Base-by-base conservation (phyloP, 2,888 invertebrate species). In the Hipparchia sbordonii region DNA sequence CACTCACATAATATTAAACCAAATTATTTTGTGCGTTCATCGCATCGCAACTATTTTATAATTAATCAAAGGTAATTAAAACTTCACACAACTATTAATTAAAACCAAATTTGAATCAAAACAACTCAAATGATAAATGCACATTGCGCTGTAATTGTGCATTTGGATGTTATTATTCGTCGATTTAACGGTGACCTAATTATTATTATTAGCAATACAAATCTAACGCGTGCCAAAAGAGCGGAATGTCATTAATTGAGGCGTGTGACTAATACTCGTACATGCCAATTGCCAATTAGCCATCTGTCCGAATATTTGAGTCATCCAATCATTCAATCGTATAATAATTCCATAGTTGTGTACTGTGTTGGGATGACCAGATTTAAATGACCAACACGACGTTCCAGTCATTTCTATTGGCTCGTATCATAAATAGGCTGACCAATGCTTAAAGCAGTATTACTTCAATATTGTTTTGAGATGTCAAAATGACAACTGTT, bases 101-200 rank as follows among this genome's bases (percentile, higher is more conserved):
- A 67, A 39, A 54, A 65, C 51, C 65, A 65, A 65, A 65, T 65
- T 65, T 52, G 65, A 65, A 52, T 52, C 65, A 65, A 65, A 65
- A 65, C 65, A 65, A 65, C 51, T 52, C 65, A 6, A 6, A 65
- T 52, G 65, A 65, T 65, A 6, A 65, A 52, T 65, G 52, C 33
- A 2, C 51, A 65, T 51, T 52, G 13, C 52, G 12, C 51, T 65
- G 65, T 65, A 65, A 65, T 65, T 65, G 51, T n/a, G 65, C 33
- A 65, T 52, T 57, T 52, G 10, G 51, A 12, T 65, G 65, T 52
- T 65, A 65, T 65, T 39, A 65, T 51, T 52, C 33, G 12, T 52
- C 65, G 65, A 52, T 39, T 33, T 13, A 65, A 65, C 52, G 0
- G 33, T 12, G 52, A 7, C 7, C 33, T 51, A 65, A 52, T 65